Percentiles rank a stretch among this genome's conserved stretches.
Evolutionary conservation across 2,888 invertebrate genomes (phyloP).

Genomic region (Dastarcus helophoroides): DNA sequence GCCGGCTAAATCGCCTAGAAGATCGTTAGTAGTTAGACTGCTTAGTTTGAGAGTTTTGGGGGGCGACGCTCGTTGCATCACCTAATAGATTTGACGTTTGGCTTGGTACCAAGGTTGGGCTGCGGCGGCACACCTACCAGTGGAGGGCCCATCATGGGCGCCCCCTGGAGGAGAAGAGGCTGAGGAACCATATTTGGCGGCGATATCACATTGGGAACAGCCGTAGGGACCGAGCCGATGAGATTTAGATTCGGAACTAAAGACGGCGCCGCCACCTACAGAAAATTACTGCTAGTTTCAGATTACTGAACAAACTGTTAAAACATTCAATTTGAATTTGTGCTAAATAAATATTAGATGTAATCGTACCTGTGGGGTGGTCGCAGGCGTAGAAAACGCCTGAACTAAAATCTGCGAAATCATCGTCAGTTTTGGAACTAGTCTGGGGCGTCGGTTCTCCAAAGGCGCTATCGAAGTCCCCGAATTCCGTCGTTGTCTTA

Average conservation of each 20-base stretch:
- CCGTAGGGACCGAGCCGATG: slow-evolving; percentile 8
- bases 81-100: too few relatives aligned
- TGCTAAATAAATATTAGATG: too few relatives aligned
- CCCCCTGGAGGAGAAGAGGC: slow-evolving; percentile 1
- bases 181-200: slow-evolving; percentile 5
- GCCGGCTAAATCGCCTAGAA: slow-evolving; percentile 28
- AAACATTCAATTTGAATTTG: too few relatives aligned
- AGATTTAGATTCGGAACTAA: slow-evolving; percentile 5
- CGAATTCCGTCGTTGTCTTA: slow-evolving; percentile 48
- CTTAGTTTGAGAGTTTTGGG: too few relatives aligned
- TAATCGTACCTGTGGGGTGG: too few relatives aligned
- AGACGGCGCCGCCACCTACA: too few relatives aligned
- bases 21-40: too few relatives aligned
- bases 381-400: slow-evolving; percentile 53
- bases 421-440: slow-evolving; percentile 38
- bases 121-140: slow-evolving; percentile 5
- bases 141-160: slow-evolving; percentile 6
- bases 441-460: slow-evolving; percentile 23
- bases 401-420: slow-evolving; percentile 72
- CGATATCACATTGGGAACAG: slow-evolving; percentile 13
- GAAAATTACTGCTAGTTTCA: too few relatives aligned
- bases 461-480: slow-evolving; percentile 68
- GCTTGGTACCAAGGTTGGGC: too few relatives aligned
- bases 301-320: too few relatives aligned
- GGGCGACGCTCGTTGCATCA: too few relatives aligned